Evolutionary conservation across 2,888 invertebrate species (phyloP).

Genomic region (Hypena proboscidalis): DNA sequence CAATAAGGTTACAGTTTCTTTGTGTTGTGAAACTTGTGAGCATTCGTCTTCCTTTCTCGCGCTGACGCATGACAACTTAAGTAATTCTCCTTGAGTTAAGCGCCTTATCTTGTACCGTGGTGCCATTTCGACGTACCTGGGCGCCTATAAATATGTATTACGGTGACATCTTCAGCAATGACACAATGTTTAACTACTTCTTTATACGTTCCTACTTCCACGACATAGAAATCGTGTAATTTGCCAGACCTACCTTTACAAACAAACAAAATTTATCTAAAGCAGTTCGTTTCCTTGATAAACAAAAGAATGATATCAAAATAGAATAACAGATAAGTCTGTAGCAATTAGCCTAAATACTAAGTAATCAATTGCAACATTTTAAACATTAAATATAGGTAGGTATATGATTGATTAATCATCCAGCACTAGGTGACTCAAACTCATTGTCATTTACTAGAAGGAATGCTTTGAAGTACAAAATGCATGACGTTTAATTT

Average conservation of each 20-base stretch:
- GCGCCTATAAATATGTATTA: constrained; percentile 25
- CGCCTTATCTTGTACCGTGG: constrained; percentile 59
- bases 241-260: no score
- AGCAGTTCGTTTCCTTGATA: no score
- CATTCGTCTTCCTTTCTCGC: constrained; percentile 57
- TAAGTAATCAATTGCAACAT: constrained; percentile 20
- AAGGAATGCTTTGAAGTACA: constrained; percentile 6
- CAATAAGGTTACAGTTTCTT: constrained; percentile 66
- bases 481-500: constrained; percentile 22
- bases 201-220: not conserved
- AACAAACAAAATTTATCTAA: no score
- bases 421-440: constrained; percentile 15
- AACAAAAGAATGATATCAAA: not conserved
- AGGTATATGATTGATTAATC: no score
- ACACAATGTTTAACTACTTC: constrained; percentile 12
- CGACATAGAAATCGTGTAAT: not conserved
- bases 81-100: constrained; percentile 62
- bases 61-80: constrained; percentile 59
- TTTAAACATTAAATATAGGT: no score
- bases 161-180: constrained; percentile 16
- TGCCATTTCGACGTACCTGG: constrained; percentile 20
- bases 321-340: constrained; percentile 44
- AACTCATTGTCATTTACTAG: constrained; percentile 7
- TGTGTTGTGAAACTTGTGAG: constrained; percentile 64
- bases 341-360: constrained; percentile 52